Conservation (phyloP, 1,140 invertebrate genomes). For the Himalopsyche phryganea region DNA sequence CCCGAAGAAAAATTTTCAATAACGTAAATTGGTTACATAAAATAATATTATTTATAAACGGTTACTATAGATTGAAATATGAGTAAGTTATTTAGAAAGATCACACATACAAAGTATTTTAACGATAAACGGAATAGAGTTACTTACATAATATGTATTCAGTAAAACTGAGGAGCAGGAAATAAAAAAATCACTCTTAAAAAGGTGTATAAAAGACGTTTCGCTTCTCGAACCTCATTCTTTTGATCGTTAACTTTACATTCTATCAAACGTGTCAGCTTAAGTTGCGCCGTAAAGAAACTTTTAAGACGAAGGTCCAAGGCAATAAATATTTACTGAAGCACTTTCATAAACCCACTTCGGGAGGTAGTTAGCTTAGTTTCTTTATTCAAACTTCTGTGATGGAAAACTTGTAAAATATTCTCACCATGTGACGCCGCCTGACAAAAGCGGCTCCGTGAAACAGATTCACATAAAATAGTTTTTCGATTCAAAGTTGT, state of each 20-base stretch:
- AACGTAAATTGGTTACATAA: no score
- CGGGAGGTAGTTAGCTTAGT: slow-evolving; percentile 11
- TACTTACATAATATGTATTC: no score
- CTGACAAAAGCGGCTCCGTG: background rate
- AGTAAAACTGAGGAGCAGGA: background rate
- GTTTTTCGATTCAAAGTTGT: slow-evolving; percentile 30
- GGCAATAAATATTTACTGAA: slow-evolving; percentile 31
- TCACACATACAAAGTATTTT: no score
- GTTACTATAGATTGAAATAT: no score
- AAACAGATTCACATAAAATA: slow-evolving; percentile 24
- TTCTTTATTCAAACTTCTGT: slow-evolving; percentile 23
- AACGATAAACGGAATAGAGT: no score
- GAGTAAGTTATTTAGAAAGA: no score
- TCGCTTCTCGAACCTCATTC: background rate
- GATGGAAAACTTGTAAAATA: slow-evolving; percentile 28
- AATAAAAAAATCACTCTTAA: background rate
- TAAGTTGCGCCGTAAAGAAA: slow-evolving; percentile 21
- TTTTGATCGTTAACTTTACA: slow-evolving; percentile 21
- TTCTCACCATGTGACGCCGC: slow-evolving; percentile 25
- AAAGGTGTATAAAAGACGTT: background rate
- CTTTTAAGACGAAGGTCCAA: slow-evolving; percentile 21
- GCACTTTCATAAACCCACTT: slow-evolving; percentile 20
- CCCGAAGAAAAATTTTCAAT: no score
- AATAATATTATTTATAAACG: no score
- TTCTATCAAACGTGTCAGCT: slow-evolving; percentile 23